A percentile compares a stretch with the other conserved stretches of the same genome.
phyloP scores from a whole-genome alignment of 1,140 invertebrate species.

The Leptopilina boulardi region DNA sequence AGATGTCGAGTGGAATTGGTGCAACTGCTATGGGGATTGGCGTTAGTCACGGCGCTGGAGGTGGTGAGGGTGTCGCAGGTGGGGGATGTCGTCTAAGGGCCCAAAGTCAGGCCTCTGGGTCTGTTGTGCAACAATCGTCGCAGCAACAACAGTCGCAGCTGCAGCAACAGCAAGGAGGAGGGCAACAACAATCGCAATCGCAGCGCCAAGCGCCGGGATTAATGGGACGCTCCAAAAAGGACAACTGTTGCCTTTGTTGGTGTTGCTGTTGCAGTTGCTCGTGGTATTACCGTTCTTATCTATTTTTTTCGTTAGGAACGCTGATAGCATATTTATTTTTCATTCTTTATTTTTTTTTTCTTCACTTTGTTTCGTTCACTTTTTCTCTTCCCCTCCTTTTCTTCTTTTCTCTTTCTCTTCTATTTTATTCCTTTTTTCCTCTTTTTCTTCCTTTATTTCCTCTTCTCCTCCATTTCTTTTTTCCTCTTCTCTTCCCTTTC shows the following conservation, averaged over 20 bases:
- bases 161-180: constrained; percentile 50
- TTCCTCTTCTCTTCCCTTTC: no score
- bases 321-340: no score
- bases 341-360: constrained; percentile 4
- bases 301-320: constrained; percentile 44
- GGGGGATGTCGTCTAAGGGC: constrained; percentile 69
- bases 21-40: constrained; percentile 73
- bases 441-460: background rate
- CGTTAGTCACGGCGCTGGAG: constrained; percentile 71
- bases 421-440: constrained; percentile 35
- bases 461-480: no score
- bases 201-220: constrained; percentile 65
- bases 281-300: constrained; percentile 77
- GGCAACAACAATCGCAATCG: constrained; percentile 52
- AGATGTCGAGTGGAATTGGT: constrained; percentile 75
- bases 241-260: constrained; percentile 82
- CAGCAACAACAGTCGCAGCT: constrained; percentile 57
- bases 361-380: constrained; percentile 30
- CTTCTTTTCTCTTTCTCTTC: constrained; percentile 45
- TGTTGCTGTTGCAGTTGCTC: constrained; percentile 85
- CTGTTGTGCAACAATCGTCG: constrained; percentile 59
- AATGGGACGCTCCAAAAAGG: constrained; percentile 72
- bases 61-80: constrained; percentile 62
- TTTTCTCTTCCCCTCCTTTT: constrained; percentile 39
- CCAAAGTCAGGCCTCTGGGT: constrained; percentile 66